Evolutionary conservation across 2,797 vertebrate genomes (phyloP).

Genomic region (Acomys russatus): DNA sequence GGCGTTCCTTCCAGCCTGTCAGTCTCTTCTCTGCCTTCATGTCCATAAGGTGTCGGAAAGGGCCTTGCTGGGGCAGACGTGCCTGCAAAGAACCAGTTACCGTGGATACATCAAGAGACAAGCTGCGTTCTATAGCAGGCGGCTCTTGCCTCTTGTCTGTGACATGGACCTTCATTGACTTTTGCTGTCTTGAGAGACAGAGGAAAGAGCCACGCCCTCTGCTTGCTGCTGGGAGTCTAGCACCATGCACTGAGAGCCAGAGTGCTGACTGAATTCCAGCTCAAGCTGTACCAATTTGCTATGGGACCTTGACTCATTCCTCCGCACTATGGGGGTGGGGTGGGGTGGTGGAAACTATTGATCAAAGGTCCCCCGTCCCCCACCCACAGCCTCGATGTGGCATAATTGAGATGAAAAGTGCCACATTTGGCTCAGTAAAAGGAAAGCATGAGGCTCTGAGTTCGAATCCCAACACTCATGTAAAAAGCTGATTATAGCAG

Average conservation of each 20-base stretch:
- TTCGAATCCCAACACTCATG: not conserved
- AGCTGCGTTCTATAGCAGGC: accelerated
- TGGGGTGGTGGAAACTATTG: too few species aligned
- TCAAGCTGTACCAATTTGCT: accelerated
- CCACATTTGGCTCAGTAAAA: not conserved
- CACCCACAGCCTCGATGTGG: not conserved
- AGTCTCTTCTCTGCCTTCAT: slow-evolving; percentile 58
- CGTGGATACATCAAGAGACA: not conserved
- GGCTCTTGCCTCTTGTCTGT: accelerated
- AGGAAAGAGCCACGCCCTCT: not conserved
- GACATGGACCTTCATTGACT: too few species aligned
- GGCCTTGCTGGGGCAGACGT: not conserved
- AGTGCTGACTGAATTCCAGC: not conserved
- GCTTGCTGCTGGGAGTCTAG: not conserved
- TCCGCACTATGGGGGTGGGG: not conserved
- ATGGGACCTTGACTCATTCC: accelerated
- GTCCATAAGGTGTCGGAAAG: slow-evolving; percentile 56
- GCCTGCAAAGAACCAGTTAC: not conserved
- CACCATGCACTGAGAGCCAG: not conserved
- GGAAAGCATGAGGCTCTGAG: not conserved
- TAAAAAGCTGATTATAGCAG: not conserved
- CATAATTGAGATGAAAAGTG: not conserved
- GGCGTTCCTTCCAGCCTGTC: not conserved
- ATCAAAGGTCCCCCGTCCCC: not conserved
- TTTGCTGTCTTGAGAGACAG: not conserved